Evolutionary conservation across 2,797 vertebrate genomes (phyloP).

Genomic region (Platalea minor): DNA sequence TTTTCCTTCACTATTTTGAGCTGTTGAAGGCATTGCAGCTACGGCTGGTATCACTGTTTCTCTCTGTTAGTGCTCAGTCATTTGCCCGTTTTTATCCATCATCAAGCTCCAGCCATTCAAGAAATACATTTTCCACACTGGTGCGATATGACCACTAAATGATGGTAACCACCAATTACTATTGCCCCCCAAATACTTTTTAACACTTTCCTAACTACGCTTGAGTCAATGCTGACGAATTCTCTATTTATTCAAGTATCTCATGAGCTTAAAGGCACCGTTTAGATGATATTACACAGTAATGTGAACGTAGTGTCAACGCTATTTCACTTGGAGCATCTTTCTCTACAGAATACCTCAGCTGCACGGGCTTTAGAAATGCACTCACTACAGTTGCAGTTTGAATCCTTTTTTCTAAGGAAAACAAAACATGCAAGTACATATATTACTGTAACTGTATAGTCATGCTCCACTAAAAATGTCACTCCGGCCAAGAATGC

Average conservation of each 20-base stretch:
- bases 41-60: not conserved
- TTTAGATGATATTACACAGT: not conserved
- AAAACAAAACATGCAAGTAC: not conserved
- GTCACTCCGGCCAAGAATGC: not conserved
- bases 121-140: not conserved
- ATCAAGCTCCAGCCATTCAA: not conserved
- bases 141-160: not conserved
- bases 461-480: not conserved
- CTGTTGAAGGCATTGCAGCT: not conserved
- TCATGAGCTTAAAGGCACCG: not conserved
- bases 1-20: not conserved
- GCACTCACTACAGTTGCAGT: not conserved
- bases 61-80: not conserved
- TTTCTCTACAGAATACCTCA: not conserved
- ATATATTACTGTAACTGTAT: not conserved
- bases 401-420: not conserved
- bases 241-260: not conserved
- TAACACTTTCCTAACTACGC: not conserved
- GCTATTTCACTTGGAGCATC: not conserved
- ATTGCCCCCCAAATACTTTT: not conserved
- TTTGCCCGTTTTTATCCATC: not conserved
- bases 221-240: not conserved
- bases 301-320: not conserved
- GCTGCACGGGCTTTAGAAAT: not conserved
- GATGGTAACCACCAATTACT: not conserved